These are phyloP conservation scores for Melangyna quadrimaculata DNA, from an alignment of 2,888 invertebrate species.

Conservation along the genomic window DNA sequence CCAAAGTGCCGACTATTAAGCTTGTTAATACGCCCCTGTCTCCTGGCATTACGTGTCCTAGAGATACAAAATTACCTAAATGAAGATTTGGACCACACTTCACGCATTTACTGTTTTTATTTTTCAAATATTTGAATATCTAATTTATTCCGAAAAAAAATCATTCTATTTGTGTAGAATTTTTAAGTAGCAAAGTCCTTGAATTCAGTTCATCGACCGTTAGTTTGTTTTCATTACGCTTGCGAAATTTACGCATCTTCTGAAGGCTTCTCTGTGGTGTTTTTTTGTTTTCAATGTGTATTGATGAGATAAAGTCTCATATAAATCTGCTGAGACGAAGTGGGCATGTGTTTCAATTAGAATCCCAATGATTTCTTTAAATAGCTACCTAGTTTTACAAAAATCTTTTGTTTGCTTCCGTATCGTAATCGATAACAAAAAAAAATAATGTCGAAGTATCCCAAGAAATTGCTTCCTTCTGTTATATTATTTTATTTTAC, in stretches of 20 bases:
- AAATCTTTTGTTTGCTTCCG: not conserved
- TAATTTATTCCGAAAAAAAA: slow-evolving; percentile 42
- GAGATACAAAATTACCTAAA: not conserved
- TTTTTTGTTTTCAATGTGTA: not conserved
- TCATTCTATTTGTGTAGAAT: not conserved
- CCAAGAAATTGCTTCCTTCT: no score
- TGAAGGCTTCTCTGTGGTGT: not conserved
- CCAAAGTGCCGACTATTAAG: not conserved
- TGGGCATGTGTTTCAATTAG: not conserved
- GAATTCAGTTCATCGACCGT: slow-evolving; percentile 66
- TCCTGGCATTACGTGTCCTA: not conserved
- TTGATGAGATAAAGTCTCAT: not conserved
- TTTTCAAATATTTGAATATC: slow-evolving; percentile 59
- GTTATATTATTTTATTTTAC: no score
- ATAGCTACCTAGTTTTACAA: not conserved
- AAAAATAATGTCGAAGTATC: no score
- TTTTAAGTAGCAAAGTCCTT: slow-evolving; percentile 46
- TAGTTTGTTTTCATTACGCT: slow-evolving; percentile 46
- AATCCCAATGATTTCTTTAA: not conserved
- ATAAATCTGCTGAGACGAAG: not conserved
- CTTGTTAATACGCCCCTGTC: not conserved
- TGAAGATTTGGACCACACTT: not conserved
- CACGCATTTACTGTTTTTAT: not conserved
- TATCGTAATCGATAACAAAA: not conserved
- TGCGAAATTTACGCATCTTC: slow-evolving; percentile 66